Conservation (phyloP, 2,888 invertebrate species). For the Charanyca ferruginea region DNA sequence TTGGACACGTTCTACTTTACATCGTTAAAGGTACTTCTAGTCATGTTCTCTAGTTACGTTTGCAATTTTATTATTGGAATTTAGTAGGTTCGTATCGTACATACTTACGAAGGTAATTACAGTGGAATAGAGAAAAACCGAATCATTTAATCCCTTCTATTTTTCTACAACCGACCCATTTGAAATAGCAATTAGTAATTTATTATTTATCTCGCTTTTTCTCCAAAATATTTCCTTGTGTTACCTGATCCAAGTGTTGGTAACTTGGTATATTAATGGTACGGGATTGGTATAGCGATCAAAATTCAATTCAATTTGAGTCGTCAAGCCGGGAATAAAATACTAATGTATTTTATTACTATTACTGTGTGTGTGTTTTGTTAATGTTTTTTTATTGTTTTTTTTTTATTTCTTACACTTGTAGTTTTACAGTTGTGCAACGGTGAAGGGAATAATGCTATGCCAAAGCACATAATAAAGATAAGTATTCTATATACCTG, state of each 20-base stretch:
- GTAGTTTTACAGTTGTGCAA: background rate
- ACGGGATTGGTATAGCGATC: too few species aligned
- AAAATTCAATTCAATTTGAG: constrained; percentile 13
- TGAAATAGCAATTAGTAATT: constrained; percentile 1
- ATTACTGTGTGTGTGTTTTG: too few species aligned
- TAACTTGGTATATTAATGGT: constrained; percentile 2
- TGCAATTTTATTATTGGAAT: background rate
- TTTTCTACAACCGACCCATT: background rate
- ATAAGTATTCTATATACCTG: constrained; percentile 90
- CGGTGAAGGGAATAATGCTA: background rate
- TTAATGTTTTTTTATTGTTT: too few species aligned
- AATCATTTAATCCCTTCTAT: background rate
- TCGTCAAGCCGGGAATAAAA: background rate
- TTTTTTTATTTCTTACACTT: background rate
- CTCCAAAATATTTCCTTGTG: background rate
- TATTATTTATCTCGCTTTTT: background rate
- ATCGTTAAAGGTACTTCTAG: background rate
- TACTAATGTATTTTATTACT: too few species aligned
- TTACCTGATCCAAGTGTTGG: background rate
- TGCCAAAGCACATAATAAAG: background rate
- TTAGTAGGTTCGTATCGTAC: background rate
- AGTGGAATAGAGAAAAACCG: background rate
- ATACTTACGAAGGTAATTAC: background rate
- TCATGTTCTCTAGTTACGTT: constrained; percentile 8
- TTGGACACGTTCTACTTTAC: constrained; percentile 48